Base-by-base conservation (phyloP, 2,888 invertebrate genomes). In the Sinelater perroti region DNA sequence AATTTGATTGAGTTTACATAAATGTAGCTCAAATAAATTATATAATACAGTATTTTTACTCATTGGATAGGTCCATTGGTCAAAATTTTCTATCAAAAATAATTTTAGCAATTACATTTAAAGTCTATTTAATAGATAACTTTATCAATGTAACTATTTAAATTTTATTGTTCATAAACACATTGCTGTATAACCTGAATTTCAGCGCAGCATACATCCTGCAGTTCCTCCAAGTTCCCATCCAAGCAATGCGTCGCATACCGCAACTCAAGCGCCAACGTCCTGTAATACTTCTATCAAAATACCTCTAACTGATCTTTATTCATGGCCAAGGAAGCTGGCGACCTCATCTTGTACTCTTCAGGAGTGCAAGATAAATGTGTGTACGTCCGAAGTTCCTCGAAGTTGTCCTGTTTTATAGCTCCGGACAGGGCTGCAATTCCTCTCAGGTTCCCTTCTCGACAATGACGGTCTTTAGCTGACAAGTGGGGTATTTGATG, bases 351-450 rank as follows among this genome's bases (percentile, higher is more conserved):
- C 46, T 31, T 13, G 20, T 31, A 49, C 35, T 16, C 35, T 36
- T 36, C 20, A 31, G 14, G 14, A 33, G 16, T 46, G 36, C 47
- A 49, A 49, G 47, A 49, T 49, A 35, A 49, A 49, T 49, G 47
- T 36, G 35, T 46, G 33, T 49, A 49, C 47, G 47, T 49, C 47
- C 36, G 3, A 35, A 49, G 47, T 49, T 49, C 47, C 36, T 49
- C 47, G 47, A 49, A 49, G 35, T 35, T 24, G 35, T 13, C 47
- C 36, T 36, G 36, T 49, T 49, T 49, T 49, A 49, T 49, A 20
- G 47, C 47, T 35, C 24, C 35, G 47, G 47, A 49, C 47, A 49
- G 20, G 33, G 16, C 33, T 49, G 36, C 47, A 49, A 24, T 49
- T 49, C 26, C 26, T 44, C 17, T n/a, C 16, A 30, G 30, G 44